Evolutionary conservation across 1,140 invertebrate genomes (phyloP).

Genomic region (Nixonia krombeini): DNA sequence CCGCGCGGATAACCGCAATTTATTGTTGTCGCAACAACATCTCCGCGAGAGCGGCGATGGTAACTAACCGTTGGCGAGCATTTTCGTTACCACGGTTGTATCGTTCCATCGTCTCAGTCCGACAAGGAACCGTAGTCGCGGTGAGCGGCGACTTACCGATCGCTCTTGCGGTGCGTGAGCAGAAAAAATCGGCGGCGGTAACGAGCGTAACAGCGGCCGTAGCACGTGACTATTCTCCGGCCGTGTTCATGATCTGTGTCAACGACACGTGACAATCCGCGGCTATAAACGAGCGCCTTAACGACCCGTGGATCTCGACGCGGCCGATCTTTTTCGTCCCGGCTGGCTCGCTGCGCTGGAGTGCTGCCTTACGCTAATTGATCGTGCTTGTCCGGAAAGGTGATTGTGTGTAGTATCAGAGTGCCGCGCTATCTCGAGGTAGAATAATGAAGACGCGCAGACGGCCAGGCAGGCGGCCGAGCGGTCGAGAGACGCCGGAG

Average conservation of each 20-base stretch:
- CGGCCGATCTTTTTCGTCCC: conserved; percentile 19
- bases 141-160: no score
- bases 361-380: conserved; percentile 39
- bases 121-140: no score
- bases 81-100: no score
- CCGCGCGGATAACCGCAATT: no score
- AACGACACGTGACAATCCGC: conserved; percentile 46
- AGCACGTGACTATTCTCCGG: conserved; percentile 40
- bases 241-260: conserved; percentile 38
- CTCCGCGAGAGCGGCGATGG: no score
- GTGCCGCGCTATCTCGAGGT: conserved; percentile 25
- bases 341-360: conserved; percentile 14
- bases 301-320: conserved; percentile 30
- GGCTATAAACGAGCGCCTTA: conserved; percentile 37
- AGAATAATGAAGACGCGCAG: conserved; percentile 36
- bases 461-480: background rate
- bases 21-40: no score
- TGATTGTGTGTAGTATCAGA: conserved; percentile 33
- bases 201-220: conserved; percentile 16
- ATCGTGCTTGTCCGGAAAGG: conserved; percentile 31
- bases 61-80: no score
- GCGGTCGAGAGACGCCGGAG: background rate
- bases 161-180: no score
- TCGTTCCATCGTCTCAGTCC: no score
- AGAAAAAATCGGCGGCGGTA: conserved; percentile 22